These are phyloP conservation scores for Beris chalybata DNA, from an alignment of 2,888 invertebrate species.

Conservation along the genomic window DNA sequence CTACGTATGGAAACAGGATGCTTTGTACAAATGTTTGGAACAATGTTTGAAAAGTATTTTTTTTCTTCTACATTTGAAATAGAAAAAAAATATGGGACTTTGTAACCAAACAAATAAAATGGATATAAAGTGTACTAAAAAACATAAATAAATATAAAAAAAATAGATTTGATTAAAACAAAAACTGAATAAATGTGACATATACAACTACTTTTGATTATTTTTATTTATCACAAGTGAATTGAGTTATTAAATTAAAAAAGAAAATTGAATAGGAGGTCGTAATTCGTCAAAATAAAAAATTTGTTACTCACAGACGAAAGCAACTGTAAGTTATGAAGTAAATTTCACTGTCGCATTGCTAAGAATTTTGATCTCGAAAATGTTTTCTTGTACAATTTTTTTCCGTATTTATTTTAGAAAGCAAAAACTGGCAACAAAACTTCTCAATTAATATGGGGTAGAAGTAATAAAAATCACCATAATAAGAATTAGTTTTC, in stretches of 20 bases:
- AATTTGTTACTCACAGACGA: conserved; percentile 36
- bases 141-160: too few relatives aligned
- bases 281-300: conserved; percentile 2
- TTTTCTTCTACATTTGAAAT: too few relatives aligned
- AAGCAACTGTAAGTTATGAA: conserved; percentile 39
- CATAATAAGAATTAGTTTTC: background rate
- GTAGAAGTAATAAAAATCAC: background rate
- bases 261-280: too few relatives aligned
- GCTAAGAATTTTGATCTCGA: background rate
- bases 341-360: conserved; percentile 32
- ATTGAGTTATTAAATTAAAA: background rate
- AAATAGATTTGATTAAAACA: background rate
- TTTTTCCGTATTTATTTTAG: background rate
- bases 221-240: conserved; percentile 15
- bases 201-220: background rate
- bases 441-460: conserved; percentile 14
- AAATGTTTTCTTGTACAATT: background rate
- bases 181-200: background rate
- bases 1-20: conserved; percentile 34
- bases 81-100: too few relatives aligned
- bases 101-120: too few relatives aligned
- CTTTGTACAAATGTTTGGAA: conserved; percentile 36
- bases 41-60: conserved; percentile 30
- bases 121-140: too few relatives aligned
- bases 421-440: background rate